Evolutionary conservation across 1,140 invertebrate species (phyloP).

Genomic region (Penaeus indicus): DNA sequence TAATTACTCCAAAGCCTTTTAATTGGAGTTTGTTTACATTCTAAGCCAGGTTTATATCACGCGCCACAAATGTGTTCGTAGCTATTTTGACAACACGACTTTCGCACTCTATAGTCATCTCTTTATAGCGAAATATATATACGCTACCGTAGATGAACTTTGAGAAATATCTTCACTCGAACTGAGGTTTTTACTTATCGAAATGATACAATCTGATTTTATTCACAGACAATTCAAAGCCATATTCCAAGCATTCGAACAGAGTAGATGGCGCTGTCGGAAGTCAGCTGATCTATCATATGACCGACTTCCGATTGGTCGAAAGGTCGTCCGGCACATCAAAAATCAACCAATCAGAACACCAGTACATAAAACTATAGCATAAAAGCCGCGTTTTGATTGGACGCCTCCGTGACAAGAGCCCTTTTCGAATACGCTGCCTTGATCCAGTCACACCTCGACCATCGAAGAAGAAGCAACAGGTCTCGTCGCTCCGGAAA

Average conservation of each 20-base stretch:
- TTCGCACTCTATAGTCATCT: too few species aligned
- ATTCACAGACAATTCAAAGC: background rate
- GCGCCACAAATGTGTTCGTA: too few species aligned
- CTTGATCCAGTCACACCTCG: background rate
- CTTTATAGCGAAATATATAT: too few species aligned
- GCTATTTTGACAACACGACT: too few species aligned
- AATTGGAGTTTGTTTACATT: too few species aligned
- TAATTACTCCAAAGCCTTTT: too few species aligned
- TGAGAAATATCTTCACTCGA: background rate
- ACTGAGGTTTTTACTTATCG: background rate
- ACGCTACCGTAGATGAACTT: too few species aligned
- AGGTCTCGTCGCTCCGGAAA: background rate
- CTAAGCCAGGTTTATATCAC: too few species aligned
- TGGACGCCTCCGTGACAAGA: background rate
- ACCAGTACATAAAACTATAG: background rate
- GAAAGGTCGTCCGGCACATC: background rate
- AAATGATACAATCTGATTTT: background rate
- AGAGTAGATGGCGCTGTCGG: constrained; percentile 45
- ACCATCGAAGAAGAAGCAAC: background rate
- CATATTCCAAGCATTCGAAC: constrained; percentile 7
- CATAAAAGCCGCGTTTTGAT: constrained; percentile 10
- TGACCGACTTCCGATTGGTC: constrained; percentile 43
- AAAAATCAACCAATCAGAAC: constrained; percentile 40
- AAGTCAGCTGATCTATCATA: constrained; percentile 63
- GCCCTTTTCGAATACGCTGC: background rate